These are phyloP conservation scores for Rhineura floridana DNA, from an alignment of 2,113 vertebrate genomes.

Conservation along the genomic window DNA sequence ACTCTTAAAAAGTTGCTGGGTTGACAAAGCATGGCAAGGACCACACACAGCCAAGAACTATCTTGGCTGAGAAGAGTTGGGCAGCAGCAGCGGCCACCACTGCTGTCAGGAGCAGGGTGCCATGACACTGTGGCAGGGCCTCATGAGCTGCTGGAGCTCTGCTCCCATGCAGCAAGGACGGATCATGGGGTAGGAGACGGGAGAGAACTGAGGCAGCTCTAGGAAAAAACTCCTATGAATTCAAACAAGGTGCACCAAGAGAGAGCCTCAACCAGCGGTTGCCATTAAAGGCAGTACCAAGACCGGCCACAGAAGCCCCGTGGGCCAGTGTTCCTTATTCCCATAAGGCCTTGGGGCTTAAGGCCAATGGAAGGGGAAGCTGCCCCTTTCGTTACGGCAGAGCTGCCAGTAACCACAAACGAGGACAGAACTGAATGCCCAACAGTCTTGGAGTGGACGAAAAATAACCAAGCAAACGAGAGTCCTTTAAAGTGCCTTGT, in stretches of 20 bases:
- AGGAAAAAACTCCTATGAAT: accelerated
- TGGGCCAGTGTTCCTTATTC: not conserved
- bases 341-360: not conserved
- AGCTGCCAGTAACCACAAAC: not conserved
- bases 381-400: not conserved
- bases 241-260: not conserved
- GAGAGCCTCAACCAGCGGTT: accelerated
- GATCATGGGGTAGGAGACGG: not conserved
- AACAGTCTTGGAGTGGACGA: not conserved
- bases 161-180: not conserved
- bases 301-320: not conserved
- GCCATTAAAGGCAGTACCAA: not conserved
- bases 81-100: not conserved
- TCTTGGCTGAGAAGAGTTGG: too few relatives aligned
- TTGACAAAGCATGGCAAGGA: not conserved
- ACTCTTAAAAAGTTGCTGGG: constrained; percentile 9
- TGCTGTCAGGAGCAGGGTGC: not conserved
- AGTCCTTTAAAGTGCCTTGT: constrained; percentile 14
- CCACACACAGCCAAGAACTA: not conserved
- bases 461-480: not conserved
- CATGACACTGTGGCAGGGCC: too few relatives aligned
- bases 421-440: not conserved
- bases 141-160: accelerated
- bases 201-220: not conserved
- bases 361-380: not conserved